phyloP scores from a whole-genome alignment of 2,113 vertebrate genomes.

The Ammodramus savannarum region DNA sequence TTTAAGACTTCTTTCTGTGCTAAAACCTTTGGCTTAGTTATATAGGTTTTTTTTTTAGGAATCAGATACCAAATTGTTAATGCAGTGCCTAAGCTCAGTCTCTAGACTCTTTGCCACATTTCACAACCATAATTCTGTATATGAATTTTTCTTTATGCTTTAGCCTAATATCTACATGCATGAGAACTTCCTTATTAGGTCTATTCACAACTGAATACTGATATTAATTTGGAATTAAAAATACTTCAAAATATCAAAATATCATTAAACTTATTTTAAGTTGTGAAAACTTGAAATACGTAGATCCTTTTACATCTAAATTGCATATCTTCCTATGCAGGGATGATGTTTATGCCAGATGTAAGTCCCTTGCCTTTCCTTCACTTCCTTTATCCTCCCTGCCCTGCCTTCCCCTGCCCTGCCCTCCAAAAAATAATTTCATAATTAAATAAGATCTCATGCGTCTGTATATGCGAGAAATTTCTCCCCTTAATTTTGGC shows the following conservation, averaged over 20 bases:
- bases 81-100: background rate
- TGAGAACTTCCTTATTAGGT: background rate
- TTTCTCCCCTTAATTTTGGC: background rate
- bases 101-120: background rate
- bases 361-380: background rate
- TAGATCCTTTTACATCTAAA: background rate
- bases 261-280: background rate
- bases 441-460: background rate
- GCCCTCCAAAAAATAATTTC: fast-evolving
- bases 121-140: background rate
- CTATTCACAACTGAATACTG: background rate
- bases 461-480: background rate
- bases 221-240: background rate
- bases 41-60: background rate
- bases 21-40: background rate
- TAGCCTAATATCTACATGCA: background rate
- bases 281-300: background rate
- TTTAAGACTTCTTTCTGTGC: background rate
- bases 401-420: too few relatives aligned
- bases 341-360: background rate
- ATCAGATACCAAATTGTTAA: background rate
- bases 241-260: background rate
- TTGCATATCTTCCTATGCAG: background rate
- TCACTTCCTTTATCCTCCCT: background rate
- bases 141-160: background rate